These are phyloP conservation scores for Camptogramma bilineatum DNA, from an alignment of 2,888 invertebrate genomes.

Conservation along the genomic window DNA sequence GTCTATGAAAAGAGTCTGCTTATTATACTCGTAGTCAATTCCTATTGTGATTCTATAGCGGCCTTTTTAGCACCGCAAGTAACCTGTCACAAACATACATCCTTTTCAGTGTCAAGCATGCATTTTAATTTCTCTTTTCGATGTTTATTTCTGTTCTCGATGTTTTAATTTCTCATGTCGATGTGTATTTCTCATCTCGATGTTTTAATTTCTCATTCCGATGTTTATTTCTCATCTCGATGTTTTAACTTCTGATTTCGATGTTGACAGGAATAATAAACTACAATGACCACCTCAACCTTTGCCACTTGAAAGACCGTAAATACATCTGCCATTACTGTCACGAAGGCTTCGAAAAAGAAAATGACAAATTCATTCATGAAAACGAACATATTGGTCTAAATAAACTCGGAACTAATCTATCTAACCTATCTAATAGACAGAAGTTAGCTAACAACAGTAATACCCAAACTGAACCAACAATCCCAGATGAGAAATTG, in stretches of 20 bases:
- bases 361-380: constrained; percentile 63
- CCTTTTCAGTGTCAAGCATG: no score
- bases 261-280: constrained; percentile 71
- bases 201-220: neutral
- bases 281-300: constrained; percentile 77
- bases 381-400: constrained; percentile 77
- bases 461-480: constrained; percentile 69
- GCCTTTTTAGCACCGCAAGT: no score
- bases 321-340: constrained; percentile 72
- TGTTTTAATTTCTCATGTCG: no score
- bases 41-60: no score
- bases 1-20: no score
- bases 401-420: constrained; percentile 51
- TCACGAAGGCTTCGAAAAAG: constrained; percentile 72
- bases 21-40: no score
- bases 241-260: neutral
- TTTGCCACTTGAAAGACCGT: constrained; percentile 70
- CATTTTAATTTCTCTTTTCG: no score
- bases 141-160: no score
- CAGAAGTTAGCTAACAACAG: constrained; percentile 58
- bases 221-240: neutral
- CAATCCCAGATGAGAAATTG: constrained; percentile 68
- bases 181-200: no score
- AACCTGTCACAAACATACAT: no score
- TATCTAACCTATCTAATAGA: constrained; percentile 38